Conservation (phyloP, 2,113 vertebrate genomes). For the Halcyon malimbica region DNA sequence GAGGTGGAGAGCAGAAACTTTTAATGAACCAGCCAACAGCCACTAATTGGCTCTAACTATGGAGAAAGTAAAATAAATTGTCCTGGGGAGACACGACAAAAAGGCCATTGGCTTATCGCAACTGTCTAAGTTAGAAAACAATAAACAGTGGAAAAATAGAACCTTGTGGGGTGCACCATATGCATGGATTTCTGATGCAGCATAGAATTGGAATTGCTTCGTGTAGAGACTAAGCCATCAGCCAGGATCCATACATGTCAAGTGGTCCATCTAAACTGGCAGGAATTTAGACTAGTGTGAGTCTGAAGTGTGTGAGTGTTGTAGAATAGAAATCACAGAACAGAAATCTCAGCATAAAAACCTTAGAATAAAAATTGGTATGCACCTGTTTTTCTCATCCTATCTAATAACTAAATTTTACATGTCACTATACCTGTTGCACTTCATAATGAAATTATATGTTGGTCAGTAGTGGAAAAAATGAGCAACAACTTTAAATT, state of each 20-base stretch:
- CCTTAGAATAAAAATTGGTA: background rate
- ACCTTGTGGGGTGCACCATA: fast-evolving
- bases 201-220: background rate
- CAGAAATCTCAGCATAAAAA: background rate
- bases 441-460: background rate
- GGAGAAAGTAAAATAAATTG: background rate
- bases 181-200: background rate
- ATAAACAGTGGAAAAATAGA: background rate
- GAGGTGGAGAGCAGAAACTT: background rate
- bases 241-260: background rate
- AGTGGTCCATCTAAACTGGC: background rate
- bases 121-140: background rate
- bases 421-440: background rate
- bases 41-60: background rate
- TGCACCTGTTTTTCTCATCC: background rate
- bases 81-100: background rate
- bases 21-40: background rate
- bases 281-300: background rate
- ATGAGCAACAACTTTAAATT: background rate
- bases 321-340: background rate
- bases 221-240: background rate
- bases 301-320: background rate
- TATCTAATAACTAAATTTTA: background rate
- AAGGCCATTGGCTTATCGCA: background rate
- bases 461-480: background rate